Conservation (phyloP, 2,113 vertebrate genomes). For the Scartelaos histophorus region DNA sequence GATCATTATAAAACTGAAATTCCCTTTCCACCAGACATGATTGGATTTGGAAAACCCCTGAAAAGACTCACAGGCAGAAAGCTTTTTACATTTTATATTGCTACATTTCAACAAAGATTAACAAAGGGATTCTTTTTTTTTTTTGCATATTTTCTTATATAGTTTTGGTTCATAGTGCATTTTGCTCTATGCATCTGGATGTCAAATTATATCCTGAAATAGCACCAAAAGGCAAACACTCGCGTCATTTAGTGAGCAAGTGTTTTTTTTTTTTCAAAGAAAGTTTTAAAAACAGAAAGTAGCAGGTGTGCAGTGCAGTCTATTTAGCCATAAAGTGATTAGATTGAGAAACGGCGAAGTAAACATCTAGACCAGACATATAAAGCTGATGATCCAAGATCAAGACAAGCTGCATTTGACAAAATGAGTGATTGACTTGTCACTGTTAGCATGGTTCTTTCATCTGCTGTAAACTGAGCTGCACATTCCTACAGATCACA, state of each 20-base stretch:
- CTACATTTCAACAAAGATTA: conserved; percentile 71
- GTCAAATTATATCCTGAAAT: conserved; percentile 66
- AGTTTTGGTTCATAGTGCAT: conserved; percentile 59
- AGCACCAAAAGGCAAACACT: conserved; percentile 76
- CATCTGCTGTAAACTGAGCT: conserved; percentile 41
- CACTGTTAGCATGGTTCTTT: conserved; percentile 38
- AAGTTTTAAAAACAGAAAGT: conserved; percentile 60
- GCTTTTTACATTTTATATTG: conserved; percentile 70
- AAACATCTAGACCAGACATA: conserved; percentile 62
- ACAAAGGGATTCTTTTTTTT: conserved; percentile 48
- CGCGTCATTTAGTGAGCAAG: conserved; percentile 46
- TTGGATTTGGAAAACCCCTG: conserved; percentile 70
- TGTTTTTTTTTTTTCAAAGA: conserved; percentile 38
- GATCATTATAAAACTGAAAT: conserved; percentile 74
- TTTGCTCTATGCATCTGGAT: conserved; percentile 46
- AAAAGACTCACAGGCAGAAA: conserved; percentile 66
- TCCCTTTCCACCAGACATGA: conserved; percentile 74
- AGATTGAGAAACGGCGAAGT: conserved; percentile 64
- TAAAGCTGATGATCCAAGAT: conserved; percentile 56
- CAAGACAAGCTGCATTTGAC: conserved; percentile 40
- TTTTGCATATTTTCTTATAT: conserved; percentile 72
- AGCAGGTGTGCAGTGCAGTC: conserved; percentile 73
- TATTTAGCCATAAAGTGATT: conserved; percentile 69
- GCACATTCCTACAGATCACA: conserved; percentile 28
- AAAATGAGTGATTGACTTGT: conserved; percentile 25